Conservation (phyloP, 2,888 invertebrate genomes). For the Idaea dimidiata region DNA sequence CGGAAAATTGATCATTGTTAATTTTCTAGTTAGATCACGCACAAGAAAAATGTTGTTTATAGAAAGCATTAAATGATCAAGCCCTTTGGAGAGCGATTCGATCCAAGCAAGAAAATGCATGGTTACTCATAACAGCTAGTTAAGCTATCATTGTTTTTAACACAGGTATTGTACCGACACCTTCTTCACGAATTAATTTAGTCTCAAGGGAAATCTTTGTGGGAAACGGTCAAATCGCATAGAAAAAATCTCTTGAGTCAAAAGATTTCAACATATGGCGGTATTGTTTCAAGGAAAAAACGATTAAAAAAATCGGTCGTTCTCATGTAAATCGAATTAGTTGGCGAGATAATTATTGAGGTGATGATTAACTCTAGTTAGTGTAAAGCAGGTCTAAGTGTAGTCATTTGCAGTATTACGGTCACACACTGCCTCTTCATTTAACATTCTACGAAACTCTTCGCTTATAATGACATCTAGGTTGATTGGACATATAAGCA, state of each 20-base stretch:
- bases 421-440: background rate
- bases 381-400: background rate
- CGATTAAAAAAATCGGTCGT: constrained; percentile 32
- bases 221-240: constrained; percentile 55
- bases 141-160: background rate
- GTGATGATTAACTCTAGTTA: background rate
- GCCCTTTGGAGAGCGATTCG: too few relatives aligned
- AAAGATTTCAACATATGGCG: constrained; percentile 52
- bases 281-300: constrained; percentile 59
- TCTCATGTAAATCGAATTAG: background rate
- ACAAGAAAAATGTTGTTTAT: too few relatives aligned
- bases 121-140: background rate
- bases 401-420: background rate
- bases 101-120: background rate
- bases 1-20: too few relatives aligned
- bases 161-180: background rate
- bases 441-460: background rate
- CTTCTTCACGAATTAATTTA: constrained; percentile 39
- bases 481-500: too few relatives aligned
- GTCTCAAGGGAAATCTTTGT: constrained; percentile 67
- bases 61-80: too few relatives aligned
- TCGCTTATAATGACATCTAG: background rate
- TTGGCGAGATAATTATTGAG: background rate
- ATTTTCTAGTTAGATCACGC: too few relatives aligned
- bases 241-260: constrained; percentile 64